Percentiles rank a stretch among this genome's conserved stretches.
Evolutionary conservation across 2,888 invertebrate genomes (phyloP).

Genomic region (Ophion slaviceki): DNA sequence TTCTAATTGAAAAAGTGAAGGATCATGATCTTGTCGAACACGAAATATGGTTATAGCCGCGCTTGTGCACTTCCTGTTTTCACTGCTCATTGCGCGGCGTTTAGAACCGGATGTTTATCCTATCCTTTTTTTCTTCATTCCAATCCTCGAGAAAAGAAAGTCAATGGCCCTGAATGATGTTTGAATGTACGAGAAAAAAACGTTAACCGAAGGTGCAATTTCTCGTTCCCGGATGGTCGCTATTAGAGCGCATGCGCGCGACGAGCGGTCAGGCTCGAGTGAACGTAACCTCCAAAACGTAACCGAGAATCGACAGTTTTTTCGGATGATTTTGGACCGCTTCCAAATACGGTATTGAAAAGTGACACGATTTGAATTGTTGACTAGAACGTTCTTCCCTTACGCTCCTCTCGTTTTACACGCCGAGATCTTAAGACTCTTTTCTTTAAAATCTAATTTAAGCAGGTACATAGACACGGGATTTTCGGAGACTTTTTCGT

Average conservation of each 20-base stretch:
- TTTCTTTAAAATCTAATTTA: conserved; percentile 68
- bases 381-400: background rate
- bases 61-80: background rate
- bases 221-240: background rate
- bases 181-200: background rate
- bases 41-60: background rate
- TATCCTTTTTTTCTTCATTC: background rate
- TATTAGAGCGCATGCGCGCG: background rate
- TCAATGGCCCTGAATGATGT: background rate
- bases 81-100: background rate
- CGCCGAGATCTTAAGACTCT: conserved; percentile 23
- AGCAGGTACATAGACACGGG: conserved; percentile 72
- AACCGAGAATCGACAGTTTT: background rate
- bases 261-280: background rate
- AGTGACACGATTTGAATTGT: background rate
- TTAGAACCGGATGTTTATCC: background rate
- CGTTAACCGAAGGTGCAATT: background rate
- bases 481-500: conserved; percentile 63
- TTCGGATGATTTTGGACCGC: background rate
- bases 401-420: conserved; percentile 25
- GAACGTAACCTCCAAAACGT: background rate
- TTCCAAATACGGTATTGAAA: background rate
- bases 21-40: background rate
- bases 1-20: background rate
- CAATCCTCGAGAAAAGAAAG: background rate